Percentiles rank a stretch among this genome's conserved stretches.
Evolutionary conservation across 2,888 invertebrate genomes (phyloP).

Genomic region (Gryllus longicercus): DNA sequence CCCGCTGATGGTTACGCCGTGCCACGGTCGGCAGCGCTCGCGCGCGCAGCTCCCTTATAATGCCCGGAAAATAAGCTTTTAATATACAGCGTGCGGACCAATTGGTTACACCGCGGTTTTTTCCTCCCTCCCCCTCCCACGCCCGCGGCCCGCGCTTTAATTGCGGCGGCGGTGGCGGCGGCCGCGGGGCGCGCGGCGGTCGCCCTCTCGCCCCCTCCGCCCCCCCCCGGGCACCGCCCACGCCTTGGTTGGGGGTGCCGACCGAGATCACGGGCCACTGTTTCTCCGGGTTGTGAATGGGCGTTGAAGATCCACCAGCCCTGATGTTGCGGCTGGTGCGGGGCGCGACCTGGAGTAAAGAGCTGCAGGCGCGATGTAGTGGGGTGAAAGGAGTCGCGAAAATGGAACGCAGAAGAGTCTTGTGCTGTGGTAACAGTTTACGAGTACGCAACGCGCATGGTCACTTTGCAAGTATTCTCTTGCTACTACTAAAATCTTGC

Average conservation of each 20-base stretch:
- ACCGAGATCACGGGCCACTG: too few relatives aligned
- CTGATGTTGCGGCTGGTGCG: too few relatives aligned
- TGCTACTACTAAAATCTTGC: too few relatives aligned
- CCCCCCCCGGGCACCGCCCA: neutral
- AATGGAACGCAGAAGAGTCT: too few relatives aligned
- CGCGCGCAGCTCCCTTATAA: neutral
- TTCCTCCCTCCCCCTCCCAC: neutral
- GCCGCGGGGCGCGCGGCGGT: neutral
- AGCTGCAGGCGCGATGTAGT: too few relatives aligned
- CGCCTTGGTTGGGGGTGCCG: neutral
- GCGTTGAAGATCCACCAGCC: too few relatives aligned
- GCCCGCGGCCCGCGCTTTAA: neutral
- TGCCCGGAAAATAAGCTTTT: constrained; percentile 17
- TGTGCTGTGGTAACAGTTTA: too few relatives aligned
- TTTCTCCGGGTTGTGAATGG: too few relatives aligned
- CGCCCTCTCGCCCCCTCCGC: neutral
- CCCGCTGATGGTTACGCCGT: neutral
- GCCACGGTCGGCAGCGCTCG: neutral
- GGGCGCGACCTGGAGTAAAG: too few relatives aligned
- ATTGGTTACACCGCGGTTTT: neutral
- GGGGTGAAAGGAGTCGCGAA: too few relatives aligned
- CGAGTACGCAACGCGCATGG: too few relatives aligned
- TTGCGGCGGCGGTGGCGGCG: neutral
- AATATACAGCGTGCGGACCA: constrained; percentile 10
- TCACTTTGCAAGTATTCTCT: too few relatives aligned